Evolutionary conservation across 2,888 invertebrate species (phyloP).

Genomic region (Syrphus vitripennis): DNA sequence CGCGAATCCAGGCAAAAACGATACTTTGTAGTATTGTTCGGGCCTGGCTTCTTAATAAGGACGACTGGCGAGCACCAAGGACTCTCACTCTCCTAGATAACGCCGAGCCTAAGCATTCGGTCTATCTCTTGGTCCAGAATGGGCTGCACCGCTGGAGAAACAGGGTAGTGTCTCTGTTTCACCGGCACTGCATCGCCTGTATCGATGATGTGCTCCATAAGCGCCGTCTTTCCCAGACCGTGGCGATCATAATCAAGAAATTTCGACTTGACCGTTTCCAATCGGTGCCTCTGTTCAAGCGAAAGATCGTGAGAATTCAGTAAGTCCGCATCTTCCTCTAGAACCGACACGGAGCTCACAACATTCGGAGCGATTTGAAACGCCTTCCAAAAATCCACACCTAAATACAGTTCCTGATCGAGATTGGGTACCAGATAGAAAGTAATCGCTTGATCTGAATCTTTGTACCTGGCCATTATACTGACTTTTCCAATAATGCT

Average conservation of each 20-base stretch:
- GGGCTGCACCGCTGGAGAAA: too few species aligned
- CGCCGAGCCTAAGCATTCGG: too few species aligned
- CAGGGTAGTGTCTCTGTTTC: too few species aligned
- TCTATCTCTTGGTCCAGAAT: too few species aligned
- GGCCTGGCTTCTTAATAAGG: slow-evolving; percentile 72
- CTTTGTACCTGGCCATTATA: neutral
- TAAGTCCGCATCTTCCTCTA: too few species aligned
- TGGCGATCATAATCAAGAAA: neutral
- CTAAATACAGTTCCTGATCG: slow-evolving; percentile 37
- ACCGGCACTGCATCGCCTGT: slow-evolving; percentile 46
- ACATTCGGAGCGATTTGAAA: slow-evolving; percentile 13
- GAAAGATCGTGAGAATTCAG: neutral
- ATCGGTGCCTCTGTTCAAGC: neutral
- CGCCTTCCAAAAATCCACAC: slow-evolving; percentile 37
- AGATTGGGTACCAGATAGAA: slow-evolving; percentile 40
- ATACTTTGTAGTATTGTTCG: slow-evolving; percentile 25
- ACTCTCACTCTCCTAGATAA: too few species aligned
- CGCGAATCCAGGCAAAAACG: slow-evolving; percentile 24
- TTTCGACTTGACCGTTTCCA: neutral
- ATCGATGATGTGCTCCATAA: slow-evolving; percentile 40
- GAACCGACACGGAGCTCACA: neutral
- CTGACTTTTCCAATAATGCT: slow-evolving; percentile 7
- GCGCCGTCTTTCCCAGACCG: slow-evolving; percentile 6
- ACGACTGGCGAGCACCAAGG: too few species aligned
- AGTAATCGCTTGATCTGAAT: neutral